These are phyloP conservation scores for Etheostoma perlongum DNA, from an alignment of 2,797 vertebrate genomes.

Conservation along the genomic window DNA sequence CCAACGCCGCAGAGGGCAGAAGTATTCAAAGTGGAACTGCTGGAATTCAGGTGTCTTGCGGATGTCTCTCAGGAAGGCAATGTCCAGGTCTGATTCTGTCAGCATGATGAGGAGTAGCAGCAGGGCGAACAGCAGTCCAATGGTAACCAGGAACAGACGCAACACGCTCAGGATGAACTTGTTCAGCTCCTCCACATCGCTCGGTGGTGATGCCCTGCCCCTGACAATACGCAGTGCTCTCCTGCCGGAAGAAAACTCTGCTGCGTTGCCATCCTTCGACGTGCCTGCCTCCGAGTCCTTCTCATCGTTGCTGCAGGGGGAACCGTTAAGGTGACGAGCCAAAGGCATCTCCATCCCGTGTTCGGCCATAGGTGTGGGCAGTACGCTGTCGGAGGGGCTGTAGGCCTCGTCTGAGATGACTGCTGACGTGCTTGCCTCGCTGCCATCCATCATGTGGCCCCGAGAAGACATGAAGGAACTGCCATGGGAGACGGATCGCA, in stretches of 20 bases:
- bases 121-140: conserved; percentile 94
- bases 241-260: conserved; percentile 72
- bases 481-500: conserved; percentile 90
- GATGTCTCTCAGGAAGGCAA: conserved; percentile 98
- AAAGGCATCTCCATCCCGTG: conserved; percentile 89
- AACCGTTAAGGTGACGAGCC: conserved; percentile 88
- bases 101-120: conserved; percentile 96
- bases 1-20: conserved; percentile 98
- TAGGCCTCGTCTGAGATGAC: conserved; percentile 92
- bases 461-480: conserved; percentile 87
- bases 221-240: conserved; percentile 87
- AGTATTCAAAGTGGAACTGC: conserved; percentile 99
- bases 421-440: conserved; percentile 86
- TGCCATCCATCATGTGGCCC: conserved; percentile 82
- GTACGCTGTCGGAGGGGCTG: conserved; percentile 93
- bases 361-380: conserved; percentile 93
- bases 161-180: conserved; percentile 95
- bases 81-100: conserved; percentile 97
- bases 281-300: conserved; percentile 85
- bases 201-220: conserved; percentile 87
- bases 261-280: conserved; percentile 55
- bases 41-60: conserved; percentile 98
- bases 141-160: conserved; percentile 94
- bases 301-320: conserved; percentile 91
- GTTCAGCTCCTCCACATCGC: conserved; percentile 93